Base-by-base conservation (phyloP, 2,888 invertebrate genomes). In the Napeogenes inachia region DNA sequence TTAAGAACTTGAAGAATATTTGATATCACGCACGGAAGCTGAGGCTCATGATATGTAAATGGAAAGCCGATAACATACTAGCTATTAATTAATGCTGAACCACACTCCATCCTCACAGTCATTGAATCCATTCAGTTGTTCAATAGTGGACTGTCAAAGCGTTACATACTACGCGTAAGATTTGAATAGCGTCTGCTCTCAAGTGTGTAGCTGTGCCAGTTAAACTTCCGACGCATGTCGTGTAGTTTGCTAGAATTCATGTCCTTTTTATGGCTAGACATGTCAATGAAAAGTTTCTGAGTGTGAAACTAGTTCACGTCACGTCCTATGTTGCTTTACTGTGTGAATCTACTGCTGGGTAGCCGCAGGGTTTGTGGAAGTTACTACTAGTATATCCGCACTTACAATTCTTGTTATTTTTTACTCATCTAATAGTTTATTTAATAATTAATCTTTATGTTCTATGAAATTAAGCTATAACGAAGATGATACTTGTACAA, bases 101-200 rank as follows among this genome's bases (percentile, higher is more conserved):
- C 82, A 80, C 80, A 82, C 81, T 77, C 74, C 65, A 63, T 65
- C 59, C 47, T 57, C 61, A 74, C 79, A 82, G 84, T 82, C 82
- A 84, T 85, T 83, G 82, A 72, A 73, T 80, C 81, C 75, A 87
- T 89, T 89, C 86, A 87, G 68, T 75, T 75, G 80, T 80, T 87
- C 83, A 87, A 87, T 89, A 78, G 76, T 73, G 76, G 76, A 74
- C 80, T 84, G 84, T 86, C 87, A 87, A 87, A 87, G 80, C 77
- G 72, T 71, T 70, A 74, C 71, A 72, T 67, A 71, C 66, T 78
- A 85, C 84, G 84, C 85, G 84, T 79, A 71, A 70, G 66, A 73
- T 71, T 70, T 89, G 86, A 88, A 89, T 89, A 82, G 85, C 79
- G 87, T 86, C 87, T 89, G 87, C 84, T 82, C 82, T 89, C 84